A percentile compares a stretch with the other conserved stretches of the same genome.
These are phyloP conservation scores for Ammospiza caudacuta DNA, from an alignment of 2,113 vertebrate species.

Conservation along the genomic window DNA sequence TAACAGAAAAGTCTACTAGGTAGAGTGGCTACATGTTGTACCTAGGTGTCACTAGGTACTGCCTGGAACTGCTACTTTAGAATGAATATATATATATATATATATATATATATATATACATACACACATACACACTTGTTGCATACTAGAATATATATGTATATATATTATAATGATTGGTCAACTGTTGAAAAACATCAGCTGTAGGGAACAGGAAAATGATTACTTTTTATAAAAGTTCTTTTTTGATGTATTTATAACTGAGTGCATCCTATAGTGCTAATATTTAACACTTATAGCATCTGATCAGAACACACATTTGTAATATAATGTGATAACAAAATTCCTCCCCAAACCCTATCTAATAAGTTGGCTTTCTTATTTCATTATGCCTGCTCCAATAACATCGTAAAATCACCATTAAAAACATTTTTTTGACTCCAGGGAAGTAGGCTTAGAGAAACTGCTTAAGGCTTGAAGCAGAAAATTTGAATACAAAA, in stretches of 20 bases:
- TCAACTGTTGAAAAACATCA: not conserved
- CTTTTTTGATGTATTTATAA: not conserved
- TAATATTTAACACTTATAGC: not conserved
- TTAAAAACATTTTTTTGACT: slow-evolving; percentile 6
- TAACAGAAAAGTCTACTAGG: not conserved
- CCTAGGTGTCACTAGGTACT: not conserved
- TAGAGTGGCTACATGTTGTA: not conserved
- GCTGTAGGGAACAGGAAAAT: not conserved
- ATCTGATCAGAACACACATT: not conserved
- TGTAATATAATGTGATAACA: not conserved
- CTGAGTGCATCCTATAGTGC: not conserved
- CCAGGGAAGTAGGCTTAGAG: not conserved
- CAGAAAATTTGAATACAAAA: not conserved
- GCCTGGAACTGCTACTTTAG: not conserved
- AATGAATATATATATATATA: not conserved
- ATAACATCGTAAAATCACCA: not conserved
- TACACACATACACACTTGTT: not conserved
- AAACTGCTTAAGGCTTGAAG: not conserved
- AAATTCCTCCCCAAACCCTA: not conserved
- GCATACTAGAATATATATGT: not conserved
- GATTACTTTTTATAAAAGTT: not conserved
- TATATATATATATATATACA: not conserved
- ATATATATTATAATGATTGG: not conserved
- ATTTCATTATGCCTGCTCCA: not conserved
- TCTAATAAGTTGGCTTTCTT: not conserved